Evolutionary conservation across 2,888 invertebrate species (phyloP).

Genomic region (Willowsia nigromaculata): DNA sequence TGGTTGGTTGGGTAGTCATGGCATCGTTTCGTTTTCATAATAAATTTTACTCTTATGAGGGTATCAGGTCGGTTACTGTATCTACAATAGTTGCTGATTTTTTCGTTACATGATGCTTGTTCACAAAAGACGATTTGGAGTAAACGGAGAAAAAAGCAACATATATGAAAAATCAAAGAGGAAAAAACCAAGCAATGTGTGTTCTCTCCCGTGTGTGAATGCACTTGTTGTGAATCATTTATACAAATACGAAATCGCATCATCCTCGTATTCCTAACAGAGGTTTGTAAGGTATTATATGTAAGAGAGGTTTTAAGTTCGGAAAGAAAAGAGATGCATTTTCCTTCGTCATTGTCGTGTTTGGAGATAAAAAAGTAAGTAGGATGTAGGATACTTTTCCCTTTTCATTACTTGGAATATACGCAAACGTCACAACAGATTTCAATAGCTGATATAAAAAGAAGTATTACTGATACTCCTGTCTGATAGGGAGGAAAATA

Average conservation of each 20-base stretch:
- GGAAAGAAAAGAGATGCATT: neutral
- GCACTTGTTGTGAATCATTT: neutral
- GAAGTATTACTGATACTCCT: conserved; percentile 70
- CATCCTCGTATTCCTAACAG: neutral
- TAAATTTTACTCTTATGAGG: neutral
- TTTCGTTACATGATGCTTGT: conserved; percentile 30
- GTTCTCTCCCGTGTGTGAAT: neutral
- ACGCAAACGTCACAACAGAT: conserved; percentile 67
- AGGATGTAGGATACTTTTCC: neutral
- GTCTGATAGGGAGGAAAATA: conserved; percentile 55
- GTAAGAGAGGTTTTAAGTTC: neutral
- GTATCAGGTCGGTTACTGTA: neutral
- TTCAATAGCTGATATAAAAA: conserved; percentile 66
- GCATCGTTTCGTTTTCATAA: neutral
- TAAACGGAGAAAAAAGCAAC: neutral
- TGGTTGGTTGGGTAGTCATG: conserved; percentile 5
- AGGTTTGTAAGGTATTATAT: neutral
- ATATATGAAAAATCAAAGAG: neutral
- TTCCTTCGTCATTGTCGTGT: neutral
- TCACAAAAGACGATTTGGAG: conserved; percentile 25
- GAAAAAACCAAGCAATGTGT: neutral
- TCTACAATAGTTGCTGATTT: conserved; percentile 44
- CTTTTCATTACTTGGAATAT: conserved; percentile 18
- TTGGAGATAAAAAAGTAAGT: neutral
- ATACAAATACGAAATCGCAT: neutral